Base-by-base conservation (phyloP, 2,888 invertebrate genomes). In the Ennomos quercinarius region DNA sequence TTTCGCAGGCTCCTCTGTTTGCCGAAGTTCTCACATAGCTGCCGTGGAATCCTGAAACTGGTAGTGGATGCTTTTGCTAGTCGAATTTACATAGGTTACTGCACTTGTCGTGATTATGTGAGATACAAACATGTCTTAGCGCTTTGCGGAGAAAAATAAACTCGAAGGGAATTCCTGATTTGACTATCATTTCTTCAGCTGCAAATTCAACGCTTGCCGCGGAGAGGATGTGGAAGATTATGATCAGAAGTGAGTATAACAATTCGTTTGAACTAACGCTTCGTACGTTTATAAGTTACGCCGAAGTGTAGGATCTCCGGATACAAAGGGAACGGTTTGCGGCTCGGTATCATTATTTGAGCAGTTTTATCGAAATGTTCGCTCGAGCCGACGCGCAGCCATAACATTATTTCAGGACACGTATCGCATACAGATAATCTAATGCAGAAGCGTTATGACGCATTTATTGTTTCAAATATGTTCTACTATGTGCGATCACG, bases 341-440 rank as follows among this genome's bases (percentile, higher is more conserved):
- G 65, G 60, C 65, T 70, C 57, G 53, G 70, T 68, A 67, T 73
- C 70, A 79, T 82, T 76, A 81, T 83, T 86, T 82, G 74, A 82
- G 78, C 77, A 77, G 76, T 85, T 83, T 81, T 76, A 81, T 78
- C 73, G 77, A 69, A 79, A 75, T 73, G 78, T 78, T 79, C 74
- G 70, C 67, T 53, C 61, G 73, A 70, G 71, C 70, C 70, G 76
- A 75, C 78, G 74, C 70, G 66, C 69, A 64, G 80, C 82, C 72
- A 84, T 87, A 82, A 87, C 80, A 90, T 91, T 90, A 90, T 91
- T 89, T 86, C 90, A 83, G 84, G 71, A 84, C 89, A 91, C 90
- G 89, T 89, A 88, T 88, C 84, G 76, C 79, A 70, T 77, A 76
- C 79, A 83, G 85, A 88, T 90, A 89, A 90, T 88, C 85, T 85